Base-by-base conservation (phyloP, 2,888 invertebrate genomes). In the Elaeidobius kamerunicus region DNA sequence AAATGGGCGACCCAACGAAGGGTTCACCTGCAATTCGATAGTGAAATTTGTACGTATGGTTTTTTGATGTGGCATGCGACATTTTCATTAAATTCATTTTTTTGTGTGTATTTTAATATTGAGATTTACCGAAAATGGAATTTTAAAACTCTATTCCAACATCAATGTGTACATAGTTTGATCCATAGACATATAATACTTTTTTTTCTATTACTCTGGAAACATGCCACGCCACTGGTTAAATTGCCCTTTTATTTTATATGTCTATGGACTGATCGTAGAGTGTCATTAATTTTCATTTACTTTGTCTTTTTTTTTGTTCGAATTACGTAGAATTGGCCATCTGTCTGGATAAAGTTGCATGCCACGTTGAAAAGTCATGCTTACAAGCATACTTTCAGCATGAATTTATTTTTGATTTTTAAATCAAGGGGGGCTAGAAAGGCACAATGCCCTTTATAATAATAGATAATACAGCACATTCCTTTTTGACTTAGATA, bases 31-130 rank as follows among this genome's bases (percentile, higher is more conserved):
- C 28, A 51, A 19, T 41, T 32, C 11, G 55, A 55, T 27, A 55
- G 55, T 45, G 38, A 42, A 46, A 55, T 55, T 55, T 55, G 55
- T 55, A 55, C 35, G 55, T 55, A 55, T 55, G 20, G 23, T 30
- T 28, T 42, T 46, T 50, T 52, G 38, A 52, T 52, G 52, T 52
- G 52, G 52, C 52, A 52, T 52, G 52, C 44, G 46, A n/a, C n/a
- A n/a, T n/a, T n/a, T n/a, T n/a, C n/a, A n/a, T n/a, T n/a, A n/a
- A n/a, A n/a, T n/a, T n/a, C n/a, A n/a, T n/a, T n/a, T n/a, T n/a
- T n/a, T n/a, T n/a, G n/a, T n/a, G n/a, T n/a, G n/a, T n/a, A n/a
- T n/a, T n/a, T n/a, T n/a, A n/a, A n/a, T n/a, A n/a, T n/a, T n/a
- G n/a, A n/a, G n/a, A n/a, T n/a, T n/a, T n/a, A n/a, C n/a, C n/a